Evolutionary conservation across 1,140 invertebrate genomes (phyloP).

Genomic region (Lasaia peninsularis): DNA sequence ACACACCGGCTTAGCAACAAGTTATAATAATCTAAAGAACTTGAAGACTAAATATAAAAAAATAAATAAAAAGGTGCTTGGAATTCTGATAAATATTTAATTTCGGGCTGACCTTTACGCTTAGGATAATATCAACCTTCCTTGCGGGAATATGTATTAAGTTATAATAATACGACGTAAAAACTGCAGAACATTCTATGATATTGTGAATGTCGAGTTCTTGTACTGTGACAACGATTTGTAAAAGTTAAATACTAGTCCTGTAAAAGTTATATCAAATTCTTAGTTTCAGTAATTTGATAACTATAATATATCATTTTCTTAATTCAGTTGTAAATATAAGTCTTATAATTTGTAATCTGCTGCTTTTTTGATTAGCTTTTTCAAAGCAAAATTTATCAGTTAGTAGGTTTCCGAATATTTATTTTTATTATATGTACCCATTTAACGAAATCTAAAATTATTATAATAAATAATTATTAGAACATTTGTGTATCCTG

Average conservation of each 20-base stretch:
- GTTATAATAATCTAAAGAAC: not conserved
- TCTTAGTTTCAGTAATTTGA: too few species aligned
- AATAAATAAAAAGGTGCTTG: not conserved
- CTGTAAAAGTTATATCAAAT: conserved; percentile 14
- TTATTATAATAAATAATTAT: too few species aligned
- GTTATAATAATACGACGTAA: conserved; percentile 23
- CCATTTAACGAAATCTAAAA: too few species aligned
- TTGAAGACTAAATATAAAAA: not conserved
- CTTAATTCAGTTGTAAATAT: too few species aligned
- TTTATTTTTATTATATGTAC: too few species aligned
- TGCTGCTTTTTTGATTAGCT: too few species aligned
- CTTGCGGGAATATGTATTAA: conserved; percentile 19
- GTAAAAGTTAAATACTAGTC: conserved; percentile 16
- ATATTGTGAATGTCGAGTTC: conserved; percentile 13
- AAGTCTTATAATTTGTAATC: too few species aligned
- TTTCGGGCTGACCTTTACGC: conserved; percentile 22
- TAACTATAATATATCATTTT: too few species aligned
- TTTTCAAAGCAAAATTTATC: too few species aligned
- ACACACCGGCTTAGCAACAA: not conserved
- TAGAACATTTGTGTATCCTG: too few species aligned
- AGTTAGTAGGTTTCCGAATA: too few species aligned
- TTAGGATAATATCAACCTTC: conserved; percentile 17
- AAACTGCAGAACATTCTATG: conserved; percentile 23
- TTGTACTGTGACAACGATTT: not conserved
- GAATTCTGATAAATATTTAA: conserved; percentile 12